Conservation (phyloP, 1,140 invertebrate genomes). For the Lepidotrigona ventralis region DNA sequence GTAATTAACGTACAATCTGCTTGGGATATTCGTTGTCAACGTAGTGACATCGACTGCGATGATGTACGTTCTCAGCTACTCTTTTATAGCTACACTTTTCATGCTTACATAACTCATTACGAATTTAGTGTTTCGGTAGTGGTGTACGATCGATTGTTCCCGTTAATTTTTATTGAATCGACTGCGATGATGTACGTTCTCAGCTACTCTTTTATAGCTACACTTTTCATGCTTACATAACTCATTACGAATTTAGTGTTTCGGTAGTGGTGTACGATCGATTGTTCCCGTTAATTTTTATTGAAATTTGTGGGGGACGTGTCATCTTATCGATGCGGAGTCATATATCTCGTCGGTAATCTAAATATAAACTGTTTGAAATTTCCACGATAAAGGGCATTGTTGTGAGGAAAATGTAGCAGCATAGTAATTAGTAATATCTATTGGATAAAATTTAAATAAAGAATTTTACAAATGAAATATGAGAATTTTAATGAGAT, state of each 20-base stretch:
- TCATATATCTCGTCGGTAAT: background rate
- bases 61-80: background rate
- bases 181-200: constrained; percentile 26
- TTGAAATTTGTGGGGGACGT: background rate
- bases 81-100: constrained; percentile 48
- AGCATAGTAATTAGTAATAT: background rate
- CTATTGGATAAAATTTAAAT: too few relatives aligned
- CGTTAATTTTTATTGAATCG: too few relatives aligned
- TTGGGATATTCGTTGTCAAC: background rate
- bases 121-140: too few relatives aligned
- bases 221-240: constrained; percentile 34
- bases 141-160: too few relatives aligned
- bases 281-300: background rate
- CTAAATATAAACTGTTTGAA: background rate
- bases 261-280: background rate
- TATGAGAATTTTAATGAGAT: too few relatives aligned
- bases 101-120: constrained; percentile 27
- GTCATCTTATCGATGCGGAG: background rate
- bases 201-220: constrained; percentile 48
- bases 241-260: background rate
- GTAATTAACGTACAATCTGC: background rate
- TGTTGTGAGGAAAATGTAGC: background rate
- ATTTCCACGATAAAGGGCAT: too few relatives aligned
- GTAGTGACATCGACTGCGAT: constrained; percentile 21
- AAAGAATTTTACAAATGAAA: too few relatives aligned